Evolutionary conservation across 1,140 invertebrate genomes (phyloP).

Genomic region (Bathynomus jamesi): DNA sequence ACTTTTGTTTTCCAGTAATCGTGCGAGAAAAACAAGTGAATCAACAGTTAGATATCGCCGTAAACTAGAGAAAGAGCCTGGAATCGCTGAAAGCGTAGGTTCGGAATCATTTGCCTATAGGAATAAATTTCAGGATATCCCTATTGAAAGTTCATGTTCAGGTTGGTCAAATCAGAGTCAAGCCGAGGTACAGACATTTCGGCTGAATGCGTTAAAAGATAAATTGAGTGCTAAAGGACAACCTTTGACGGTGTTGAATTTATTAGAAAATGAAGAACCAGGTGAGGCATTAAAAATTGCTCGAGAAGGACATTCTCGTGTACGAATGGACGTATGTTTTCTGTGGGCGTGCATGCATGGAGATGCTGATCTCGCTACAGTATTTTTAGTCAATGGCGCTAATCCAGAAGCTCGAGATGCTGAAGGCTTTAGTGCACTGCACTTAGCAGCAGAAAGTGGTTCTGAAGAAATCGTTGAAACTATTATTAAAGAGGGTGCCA

Average conservation of each 20-base stretch:
- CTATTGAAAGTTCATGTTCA: not conserved
- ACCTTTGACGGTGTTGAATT: conserved; percentile 15
- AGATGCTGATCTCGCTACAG: conserved; percentile 19
- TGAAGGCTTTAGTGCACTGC: conserved; percentile 29
- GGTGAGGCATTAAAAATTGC: conserved; percentile 17
- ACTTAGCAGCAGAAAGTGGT: conserved; percentile 53
- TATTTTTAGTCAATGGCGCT: conserved; percentile 15
- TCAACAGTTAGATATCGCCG: not conserved
- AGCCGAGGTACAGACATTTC: not conserved
- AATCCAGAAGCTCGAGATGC: conserved; percentile 25
- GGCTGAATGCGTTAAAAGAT: conserved; percentile 5
- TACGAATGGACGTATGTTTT: conserved; percentile 26
- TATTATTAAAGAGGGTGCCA: conserved; percentile 55
- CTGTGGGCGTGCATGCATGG: conserved; percentile 32
- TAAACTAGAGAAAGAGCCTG: not conserved
- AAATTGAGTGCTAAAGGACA: conserved; percentile 24
- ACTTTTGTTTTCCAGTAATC: not conserved
- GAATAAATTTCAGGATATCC: not conserved
- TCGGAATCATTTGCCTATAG: not conserved
- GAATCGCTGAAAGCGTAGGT: not conserved
- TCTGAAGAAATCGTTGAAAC: conserved; percentile 55
- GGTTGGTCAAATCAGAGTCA: not conserved
- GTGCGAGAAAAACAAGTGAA: not conserved
- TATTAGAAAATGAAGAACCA: conserved; percentile 17
- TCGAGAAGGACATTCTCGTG: conserved; percentile 7